Base-by-base conservation (phyloP, 2,113 vertebrate genomes). In the Triplophysa dalaica region DNA sequence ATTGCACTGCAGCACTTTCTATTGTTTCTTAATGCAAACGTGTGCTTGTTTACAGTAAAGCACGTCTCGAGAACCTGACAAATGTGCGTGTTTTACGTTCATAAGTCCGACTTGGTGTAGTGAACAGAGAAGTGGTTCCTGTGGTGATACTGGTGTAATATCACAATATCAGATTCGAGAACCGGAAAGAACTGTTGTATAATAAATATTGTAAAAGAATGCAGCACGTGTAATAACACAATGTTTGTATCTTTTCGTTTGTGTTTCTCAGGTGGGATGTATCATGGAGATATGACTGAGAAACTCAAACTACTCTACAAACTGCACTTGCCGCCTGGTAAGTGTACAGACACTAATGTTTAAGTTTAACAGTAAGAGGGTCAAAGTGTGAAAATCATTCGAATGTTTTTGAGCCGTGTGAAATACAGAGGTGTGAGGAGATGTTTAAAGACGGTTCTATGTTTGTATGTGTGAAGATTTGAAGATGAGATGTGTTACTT, bases 221-320 rank as follows among this genome's bases (percentile, higher is more conserved):
- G 33, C 33, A 38, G 29, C 29, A 29, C 3, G 33, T 38, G 33
- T 38, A 38, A 38, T 38, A 38, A 45, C 43, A 45, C 2, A 45
- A 12, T 9, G 11, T 45, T 60, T 56, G 48, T 41, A 48, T 63
- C 19, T n/a, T 13, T 10, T 11, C 5, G 13, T 2, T 19, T 48
- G 26, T 52, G 33, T 74, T 43, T 75, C 1, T 2, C 86, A 99
- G 98, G 96, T 87, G 94, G 95, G 33, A 96, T 98, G 97, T 98
- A 95, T 90, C 97, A 98, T 1, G 96, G 98, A 13, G 98, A 99
- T 88, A 93, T 99, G 88, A 98, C 94, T 0, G 97, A 98, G 81
- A 99, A 98, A 88, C 91, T 99, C 64, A 98, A 98, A 88, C 90
- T 95, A 4, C 92, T 99, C 6, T 99, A 97, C 91, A 99, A 98